Conservation (phyloP, 2,113 vertebrate species). For the Rattus norvegicus region DNA sequence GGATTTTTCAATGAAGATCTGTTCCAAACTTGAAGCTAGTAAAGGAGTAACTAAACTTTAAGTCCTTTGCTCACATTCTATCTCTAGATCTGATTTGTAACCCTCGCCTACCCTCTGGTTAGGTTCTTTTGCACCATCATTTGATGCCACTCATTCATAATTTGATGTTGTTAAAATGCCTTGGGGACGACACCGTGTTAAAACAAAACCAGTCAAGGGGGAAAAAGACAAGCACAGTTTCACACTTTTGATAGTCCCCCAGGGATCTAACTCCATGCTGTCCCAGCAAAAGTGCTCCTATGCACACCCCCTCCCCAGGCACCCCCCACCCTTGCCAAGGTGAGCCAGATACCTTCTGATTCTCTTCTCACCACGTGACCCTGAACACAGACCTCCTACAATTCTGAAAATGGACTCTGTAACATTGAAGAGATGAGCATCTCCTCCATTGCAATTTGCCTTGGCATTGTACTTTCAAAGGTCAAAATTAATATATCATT, state of each 20-base stretch:
- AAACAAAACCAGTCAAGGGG: background rate
- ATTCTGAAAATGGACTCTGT: background rate
- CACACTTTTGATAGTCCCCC: background rate
- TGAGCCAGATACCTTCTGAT: background rate
- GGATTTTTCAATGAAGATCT: background rate
- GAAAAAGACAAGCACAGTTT: background rate
- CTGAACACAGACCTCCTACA: background rate
- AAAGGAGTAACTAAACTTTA: background rate
- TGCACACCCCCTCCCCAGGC: background rate
- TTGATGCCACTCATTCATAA: background rate
- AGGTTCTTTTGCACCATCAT: background rate
- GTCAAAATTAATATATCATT: too few species aligned
- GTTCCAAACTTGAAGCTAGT: slow-evolving; percentile 22
- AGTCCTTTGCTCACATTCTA: background rate
- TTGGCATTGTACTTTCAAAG: background rate
- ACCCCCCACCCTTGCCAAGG: background rate
- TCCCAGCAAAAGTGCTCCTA: background rate
- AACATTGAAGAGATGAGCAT: background rate
- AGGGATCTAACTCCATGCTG: background rate
- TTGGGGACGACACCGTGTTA: background rate
- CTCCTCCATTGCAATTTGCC: background rate
- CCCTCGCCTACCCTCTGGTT: background rate
- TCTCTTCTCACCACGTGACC: background rate
- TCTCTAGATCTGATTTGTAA: background rate
- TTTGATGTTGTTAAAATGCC: background rate